phyloP scores from a whole-genome alignment of 1,140 invertebrate genomes.

The Euglossa dilemma region DNA sequence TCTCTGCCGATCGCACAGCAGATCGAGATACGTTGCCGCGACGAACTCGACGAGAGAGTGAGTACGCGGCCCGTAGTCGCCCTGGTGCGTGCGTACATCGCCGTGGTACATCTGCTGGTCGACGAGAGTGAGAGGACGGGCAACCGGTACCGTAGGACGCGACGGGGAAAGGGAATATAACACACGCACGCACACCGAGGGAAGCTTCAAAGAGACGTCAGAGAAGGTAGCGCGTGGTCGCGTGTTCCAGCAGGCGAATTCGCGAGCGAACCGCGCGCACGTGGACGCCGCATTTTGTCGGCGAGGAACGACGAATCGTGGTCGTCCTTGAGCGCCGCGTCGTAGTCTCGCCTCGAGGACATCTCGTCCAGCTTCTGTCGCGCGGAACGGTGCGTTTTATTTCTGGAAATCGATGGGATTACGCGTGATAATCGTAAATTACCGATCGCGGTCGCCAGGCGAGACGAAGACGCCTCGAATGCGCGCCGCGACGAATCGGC shows the following conservation, averaged over 20 bases:
- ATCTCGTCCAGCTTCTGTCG: background rate
- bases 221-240: background rate
- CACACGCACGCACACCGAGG: background rate
- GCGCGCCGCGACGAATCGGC: background rate
- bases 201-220: background rate
- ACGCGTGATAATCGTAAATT: slow-evolving; percentile 26
- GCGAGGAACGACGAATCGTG: slow-evolving; percentile 5
- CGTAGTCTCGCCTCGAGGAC: slow-evolving; percentile 29
- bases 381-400: slow-evolving; percentile 30
- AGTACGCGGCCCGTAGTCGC: slow-evolving; percentile 35
- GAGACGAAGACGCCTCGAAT: background rate
- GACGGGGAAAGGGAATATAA: slow-evolving; percentile 33
- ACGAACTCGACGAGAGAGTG: slow-evolving; percentile 62
- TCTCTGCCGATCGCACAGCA: background rate
- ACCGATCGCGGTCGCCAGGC: background rate
- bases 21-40: slow-evolving; percentile 43
- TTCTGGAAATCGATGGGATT: slow-evolving; percentile 10
- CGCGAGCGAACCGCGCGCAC: slow-evolving; percentile 14
- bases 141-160: slow-evolving; percentile 58
- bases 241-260: slow-evolving; percentile 8
- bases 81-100: slow-evolving; percentile 34
- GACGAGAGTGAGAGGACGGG: slow-evolving; percentile 68
- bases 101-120: slow-evolving; percentile 11
- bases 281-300: slow-evolving; percentile 6
- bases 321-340: slow-evolving; percentile 38